phyloP scores from a whole-genome alignment of 2,888 invertebrate species.

The Ptilodon capucinus region DNA sequence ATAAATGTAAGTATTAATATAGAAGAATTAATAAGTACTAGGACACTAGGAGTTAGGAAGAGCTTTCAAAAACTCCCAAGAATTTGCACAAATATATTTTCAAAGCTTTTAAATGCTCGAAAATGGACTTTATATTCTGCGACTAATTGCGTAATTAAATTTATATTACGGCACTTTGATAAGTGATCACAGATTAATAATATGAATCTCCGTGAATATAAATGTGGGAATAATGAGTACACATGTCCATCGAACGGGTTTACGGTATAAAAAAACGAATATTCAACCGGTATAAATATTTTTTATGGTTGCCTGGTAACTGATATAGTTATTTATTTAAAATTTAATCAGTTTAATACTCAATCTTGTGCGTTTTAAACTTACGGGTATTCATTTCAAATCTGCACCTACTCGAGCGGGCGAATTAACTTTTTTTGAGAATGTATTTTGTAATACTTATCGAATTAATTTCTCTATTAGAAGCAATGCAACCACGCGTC shows the following conservation, averaged over 20 bases:
- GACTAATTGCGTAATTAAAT: background rate
- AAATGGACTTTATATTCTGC: background rate
- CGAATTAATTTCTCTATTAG: no score
- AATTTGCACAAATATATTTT: no score
- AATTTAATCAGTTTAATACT: background rate
- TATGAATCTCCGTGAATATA: constrained; percentile 36
- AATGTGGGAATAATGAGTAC: constrained; percentile 30
- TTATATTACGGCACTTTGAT: background rate
- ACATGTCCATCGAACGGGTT: constrained; percentile 14
- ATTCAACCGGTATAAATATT: background rate
- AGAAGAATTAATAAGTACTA: background rate
- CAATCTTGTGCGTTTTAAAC: no score
- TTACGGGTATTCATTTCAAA: no score
- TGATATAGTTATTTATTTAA: background rate
- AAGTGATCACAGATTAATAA: constrained; percentile 15
- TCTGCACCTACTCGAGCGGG: no score
- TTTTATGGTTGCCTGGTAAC: background rate
- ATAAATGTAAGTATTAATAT: no score
- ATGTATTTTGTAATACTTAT: no score
- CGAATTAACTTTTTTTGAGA: no score
- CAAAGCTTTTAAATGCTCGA: background rate
- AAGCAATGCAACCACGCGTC: no score
- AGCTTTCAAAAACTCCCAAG: background rate
- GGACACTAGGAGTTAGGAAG: background rate
- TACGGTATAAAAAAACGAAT: background rate